Evolutionary conservation across 2,797 vertebrate species (phyloP).

Genomic region (Ateles fusciceps): DNA sequence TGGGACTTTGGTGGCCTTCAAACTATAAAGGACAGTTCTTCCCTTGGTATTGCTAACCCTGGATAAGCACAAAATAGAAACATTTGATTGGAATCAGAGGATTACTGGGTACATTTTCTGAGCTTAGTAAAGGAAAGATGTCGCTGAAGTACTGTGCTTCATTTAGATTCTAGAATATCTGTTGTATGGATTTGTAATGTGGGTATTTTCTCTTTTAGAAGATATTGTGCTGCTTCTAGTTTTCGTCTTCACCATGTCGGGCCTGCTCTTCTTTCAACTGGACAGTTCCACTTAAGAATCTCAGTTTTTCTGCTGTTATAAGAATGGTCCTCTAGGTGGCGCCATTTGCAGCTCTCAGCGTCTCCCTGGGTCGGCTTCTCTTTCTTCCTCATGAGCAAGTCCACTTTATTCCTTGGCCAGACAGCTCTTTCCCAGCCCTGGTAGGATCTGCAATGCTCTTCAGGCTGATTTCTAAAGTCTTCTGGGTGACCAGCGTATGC

Average conservation of each 20-base stretch:
- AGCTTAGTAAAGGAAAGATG: background rate
- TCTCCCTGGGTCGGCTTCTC: background rate
- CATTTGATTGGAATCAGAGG: background rate
- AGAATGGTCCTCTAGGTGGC: conserved; percentile 58
- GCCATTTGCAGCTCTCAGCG: conserved; percentile 48
- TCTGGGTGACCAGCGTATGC: background rate
- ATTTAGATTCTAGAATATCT: background rate
- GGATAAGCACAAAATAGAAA: background rate
- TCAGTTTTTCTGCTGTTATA: background rate
- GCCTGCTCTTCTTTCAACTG: background rate
- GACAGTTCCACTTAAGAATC: background rate
- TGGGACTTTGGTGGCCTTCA: background rate
- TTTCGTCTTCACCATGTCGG: background rate
- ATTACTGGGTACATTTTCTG: background rate
- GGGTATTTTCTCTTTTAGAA: background rate
- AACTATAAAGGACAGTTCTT: background rate
- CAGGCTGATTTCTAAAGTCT: background rate
- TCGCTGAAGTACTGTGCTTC: background rate
- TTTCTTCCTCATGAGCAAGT: background rate
- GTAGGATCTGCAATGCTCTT: background rate
- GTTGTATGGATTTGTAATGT: background rate
- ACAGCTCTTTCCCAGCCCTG: background rate
- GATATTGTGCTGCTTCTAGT: background rate
- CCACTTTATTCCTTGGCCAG: background rate
- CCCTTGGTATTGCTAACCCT: background rate